Evolutionary conservation across 2,888 invertebrate genomes (phyloP).

Genomic region (Microlaimidae sp.): DNA sequence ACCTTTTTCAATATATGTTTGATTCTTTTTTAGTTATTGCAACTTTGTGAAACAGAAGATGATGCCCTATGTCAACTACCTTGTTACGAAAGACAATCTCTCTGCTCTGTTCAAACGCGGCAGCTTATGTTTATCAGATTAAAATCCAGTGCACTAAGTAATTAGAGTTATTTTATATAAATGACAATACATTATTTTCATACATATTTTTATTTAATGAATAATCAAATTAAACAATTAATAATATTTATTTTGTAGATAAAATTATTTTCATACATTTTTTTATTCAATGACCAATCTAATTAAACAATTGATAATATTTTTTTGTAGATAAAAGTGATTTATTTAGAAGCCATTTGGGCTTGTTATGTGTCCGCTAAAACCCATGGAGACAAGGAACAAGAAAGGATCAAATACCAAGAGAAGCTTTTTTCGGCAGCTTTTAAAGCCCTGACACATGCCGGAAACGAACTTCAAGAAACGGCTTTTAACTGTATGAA

Average conservation of each 20-base stretch:
- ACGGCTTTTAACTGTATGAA: neutral
- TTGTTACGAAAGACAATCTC: neutral
- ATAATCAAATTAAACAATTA: no score
- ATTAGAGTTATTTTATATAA: neutral
- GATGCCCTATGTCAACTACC: no score
- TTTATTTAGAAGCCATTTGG: slow-evolving; percentile 6
- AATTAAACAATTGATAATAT: no score
- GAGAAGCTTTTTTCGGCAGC: slow-evolving; percentile 8
- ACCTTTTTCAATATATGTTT: no score
- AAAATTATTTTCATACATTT: neutral
- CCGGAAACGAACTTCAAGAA: neutral
- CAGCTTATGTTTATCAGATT: neutral
- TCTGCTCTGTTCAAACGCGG: neutral
- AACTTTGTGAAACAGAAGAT: no score
- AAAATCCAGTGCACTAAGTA: neutral
- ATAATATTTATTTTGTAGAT: neutral
- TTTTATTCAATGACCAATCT: neutral
- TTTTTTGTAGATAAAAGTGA: neutral
- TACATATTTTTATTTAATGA: neutral
- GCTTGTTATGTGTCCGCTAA: slow-evolving; percentile 5
- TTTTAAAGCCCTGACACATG: slow-evolving; percentile 10
- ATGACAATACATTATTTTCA: no score
- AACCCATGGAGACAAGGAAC: neutral
- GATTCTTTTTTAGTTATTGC: no score
- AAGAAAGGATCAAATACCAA: neutral